Conservation (phyloP, 1,140 invertebrate species). For the Aphaenogaster rudis region DNA sequence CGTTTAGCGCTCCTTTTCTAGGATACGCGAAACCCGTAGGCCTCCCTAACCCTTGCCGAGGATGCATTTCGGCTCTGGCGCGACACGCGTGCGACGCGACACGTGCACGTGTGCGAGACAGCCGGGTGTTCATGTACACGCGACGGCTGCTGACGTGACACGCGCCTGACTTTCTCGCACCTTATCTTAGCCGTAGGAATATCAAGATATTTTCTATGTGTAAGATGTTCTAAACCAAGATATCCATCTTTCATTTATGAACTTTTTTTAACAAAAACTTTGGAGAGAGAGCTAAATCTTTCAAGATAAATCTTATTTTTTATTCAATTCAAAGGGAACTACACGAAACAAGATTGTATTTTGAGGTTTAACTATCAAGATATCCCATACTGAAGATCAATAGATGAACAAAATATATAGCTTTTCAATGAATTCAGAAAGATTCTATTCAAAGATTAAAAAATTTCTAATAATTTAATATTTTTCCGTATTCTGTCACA, state of each 20-base stretch:
- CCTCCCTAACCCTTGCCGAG: conserved; percentile 74
- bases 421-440: not conserved
- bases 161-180: conserved; percentile 81
- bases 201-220: not conserved
- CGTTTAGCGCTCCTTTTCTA: conserved; percentile 59
- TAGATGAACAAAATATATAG: not conserved
- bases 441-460: not conserved
- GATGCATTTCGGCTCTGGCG: conserved; percentile 52
- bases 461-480: not conserved
- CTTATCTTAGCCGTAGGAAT: conserved; percentile 72
- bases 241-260: not conserved
- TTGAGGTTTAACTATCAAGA: not conserved
- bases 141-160: conserved; percentile 79
- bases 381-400: not conserved
- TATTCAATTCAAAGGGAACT: not conserved
- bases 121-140: not conserved
- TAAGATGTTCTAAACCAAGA: not conserved
- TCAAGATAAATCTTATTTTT: not conserved
- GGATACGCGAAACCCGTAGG: conserved; percentile 65
- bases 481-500: not conserved
- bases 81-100: conserved; percentile 52
- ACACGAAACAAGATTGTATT: not conserved
- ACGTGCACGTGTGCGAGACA: conserved; percentile 35
- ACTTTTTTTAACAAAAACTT: not conserved
- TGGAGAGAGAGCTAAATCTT: not conserved